These are phyloP conservation scores for Carcharodon carcharias DNA, from an alignment of 2,797 vertebrate genomes.

Conservation along the genomic window DNA sequence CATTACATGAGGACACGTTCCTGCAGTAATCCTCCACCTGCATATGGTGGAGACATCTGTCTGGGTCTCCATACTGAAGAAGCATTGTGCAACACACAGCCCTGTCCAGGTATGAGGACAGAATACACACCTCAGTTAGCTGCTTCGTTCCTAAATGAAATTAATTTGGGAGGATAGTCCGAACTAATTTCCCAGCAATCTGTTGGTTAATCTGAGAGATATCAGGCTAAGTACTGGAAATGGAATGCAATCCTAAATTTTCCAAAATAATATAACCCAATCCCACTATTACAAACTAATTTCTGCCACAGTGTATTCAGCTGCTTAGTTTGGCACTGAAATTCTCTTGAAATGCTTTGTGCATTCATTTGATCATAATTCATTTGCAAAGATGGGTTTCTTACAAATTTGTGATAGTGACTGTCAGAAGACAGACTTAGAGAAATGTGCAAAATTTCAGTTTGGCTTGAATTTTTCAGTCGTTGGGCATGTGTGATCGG, in stretches of 20 bases:
- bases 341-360: no score
- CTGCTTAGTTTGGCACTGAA: background rate
- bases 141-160: no score
- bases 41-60: slow-evolving; percentile 91
- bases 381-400: background rate
- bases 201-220: no score
- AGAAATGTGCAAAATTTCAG: background rate
- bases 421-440: background rate
- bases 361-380: background rate
- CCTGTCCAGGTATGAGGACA: slow-evolving; percentile 73
- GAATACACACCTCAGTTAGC: background rate
- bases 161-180: no score
- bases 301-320: background rate
- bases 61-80: slow-evolving; percentile 94
- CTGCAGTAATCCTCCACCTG: slow-evolving; percentile 83
- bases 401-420: background rate
- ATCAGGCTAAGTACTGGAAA: no score
- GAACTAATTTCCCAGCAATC: no score
- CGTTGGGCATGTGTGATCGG: no score
- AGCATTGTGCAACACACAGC: slow-evolving; percentile 84
- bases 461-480: background rate
- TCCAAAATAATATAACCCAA: no score
- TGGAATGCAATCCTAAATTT: no score
- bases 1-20: slow-evolving; percentile 92
- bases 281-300: no score